A percentile compares a stretch with the other conserved stretches of the same genome.
Conservation (phyloP, 2,888 invertebrate species). For the Heliconius sara region DNA sequence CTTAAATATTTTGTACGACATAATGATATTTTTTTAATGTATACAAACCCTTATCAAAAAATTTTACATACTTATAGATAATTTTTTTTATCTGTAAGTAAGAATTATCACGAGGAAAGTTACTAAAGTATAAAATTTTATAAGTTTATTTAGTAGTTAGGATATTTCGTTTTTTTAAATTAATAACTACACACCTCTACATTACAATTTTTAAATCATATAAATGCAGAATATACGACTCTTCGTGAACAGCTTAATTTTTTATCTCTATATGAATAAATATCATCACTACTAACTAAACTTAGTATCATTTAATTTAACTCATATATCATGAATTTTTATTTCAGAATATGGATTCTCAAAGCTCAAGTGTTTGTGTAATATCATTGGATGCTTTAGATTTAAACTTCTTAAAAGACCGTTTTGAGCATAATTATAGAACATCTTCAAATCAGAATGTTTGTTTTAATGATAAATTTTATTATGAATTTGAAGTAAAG, state of each 20-base stretch:
- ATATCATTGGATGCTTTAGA: constrained; percentile 46
- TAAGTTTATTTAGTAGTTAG: background rate
- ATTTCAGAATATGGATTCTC: constrained; percentile 18
- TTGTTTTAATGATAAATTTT: background rate
- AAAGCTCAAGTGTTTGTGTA: constrained; percentile 28
- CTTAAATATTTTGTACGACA: no score
- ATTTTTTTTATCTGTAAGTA: no score
- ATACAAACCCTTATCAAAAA: background rate
- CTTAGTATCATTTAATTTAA: background rate
- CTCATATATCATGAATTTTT: background rate
- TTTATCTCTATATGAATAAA: background rate
- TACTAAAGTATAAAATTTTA: background rate
- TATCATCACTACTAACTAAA: background rate
- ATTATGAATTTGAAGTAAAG: constrained; percentile 20
- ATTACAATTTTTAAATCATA: background rate
- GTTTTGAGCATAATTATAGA: background rate
- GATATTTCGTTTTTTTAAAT: no score
- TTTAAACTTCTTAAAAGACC: constrained; percentile 33
- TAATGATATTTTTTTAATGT: background rate
- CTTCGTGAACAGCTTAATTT: background rate
- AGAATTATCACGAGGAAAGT: background rate
- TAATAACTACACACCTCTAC: background rate
- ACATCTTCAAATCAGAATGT: background rate
- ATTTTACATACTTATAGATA: background rate
- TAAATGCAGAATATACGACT: background rate